Conservation (phyloP, 2,888 invertebrate genomes). For the Pollenia griseotomentosa region DNA sequence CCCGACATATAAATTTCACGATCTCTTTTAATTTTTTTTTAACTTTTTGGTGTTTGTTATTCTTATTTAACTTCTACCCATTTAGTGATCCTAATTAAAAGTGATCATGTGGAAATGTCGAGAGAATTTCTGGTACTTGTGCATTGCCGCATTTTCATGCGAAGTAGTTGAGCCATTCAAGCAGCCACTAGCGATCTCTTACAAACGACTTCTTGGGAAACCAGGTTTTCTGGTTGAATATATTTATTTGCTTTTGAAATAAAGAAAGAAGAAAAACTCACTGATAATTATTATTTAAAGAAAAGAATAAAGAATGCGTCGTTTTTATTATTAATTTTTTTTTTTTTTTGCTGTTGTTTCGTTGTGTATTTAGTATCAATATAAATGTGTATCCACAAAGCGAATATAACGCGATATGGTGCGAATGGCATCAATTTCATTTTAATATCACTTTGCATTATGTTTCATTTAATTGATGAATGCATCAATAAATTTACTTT, state of each 20-base stretch:
- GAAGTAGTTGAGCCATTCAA: slow-evolving; percentile 28
- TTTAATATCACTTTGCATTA: slow-evolving; percentile 63
- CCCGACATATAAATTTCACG: slow-evolving; percentile 21
- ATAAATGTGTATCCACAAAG: slow-evolving; percentile 39
- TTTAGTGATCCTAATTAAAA: slow-evolving; percentile 75
- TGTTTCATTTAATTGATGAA: slow-evolving; percentile 66
- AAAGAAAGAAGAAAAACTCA: slow-evolving; percentile 10
- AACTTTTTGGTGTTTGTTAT: slow-evolving; percentile 34
- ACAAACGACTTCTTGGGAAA: slow-evolving; percentile 53
- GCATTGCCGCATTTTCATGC: slow-evolving; percentile 61
- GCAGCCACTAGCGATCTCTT: slow-evolving; percentile 1
- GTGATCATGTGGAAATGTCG: slow-evolving; percentile 75
- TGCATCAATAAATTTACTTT: slow-evolving; percentile 62
- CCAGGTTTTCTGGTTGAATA: slow-evolving; percentile 58
- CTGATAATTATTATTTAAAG: slow-evolving; percentile 60
- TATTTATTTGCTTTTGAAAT: slow-evolving; percentile 31
- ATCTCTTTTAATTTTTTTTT: slow-evolving; percentile 6
- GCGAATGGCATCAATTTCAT: slow-evolving; percentile 70
- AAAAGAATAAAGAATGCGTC: slow-evolving; percentile 48
- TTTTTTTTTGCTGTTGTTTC: not conserved
- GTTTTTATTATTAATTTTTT: slow-evolving; percentile 37
- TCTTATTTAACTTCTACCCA: slow-evolving; percentile 43
- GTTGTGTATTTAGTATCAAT: slow-evolving; percentile 27
- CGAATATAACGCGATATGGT: slow-evolving; percentile 45
- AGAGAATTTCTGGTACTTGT: slow-evolving; percentile 60